Base-by-base conservation (phyloP, 2,797 vertebrate species). In the Aphelocoma californica region DNA sequence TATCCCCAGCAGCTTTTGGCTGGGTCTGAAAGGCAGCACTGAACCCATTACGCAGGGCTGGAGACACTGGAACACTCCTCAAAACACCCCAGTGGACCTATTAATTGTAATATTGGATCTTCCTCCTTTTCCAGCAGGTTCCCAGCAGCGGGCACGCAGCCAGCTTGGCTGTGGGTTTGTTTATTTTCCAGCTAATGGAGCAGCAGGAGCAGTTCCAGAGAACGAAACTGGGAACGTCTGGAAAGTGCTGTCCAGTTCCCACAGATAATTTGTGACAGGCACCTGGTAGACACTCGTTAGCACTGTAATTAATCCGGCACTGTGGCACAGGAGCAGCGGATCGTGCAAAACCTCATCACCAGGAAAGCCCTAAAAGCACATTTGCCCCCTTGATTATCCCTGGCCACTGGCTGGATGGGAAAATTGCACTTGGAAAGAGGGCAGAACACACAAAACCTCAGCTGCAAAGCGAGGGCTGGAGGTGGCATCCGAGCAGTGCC, bases 181-280 rank as follows among this genome's bases (percentile, higher is more conserved):
- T 97, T 95, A 34, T 92, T 95, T 96, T 93, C 86, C 92, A 92
- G 92, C 89, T 82, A 84, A 87, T 93, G 89, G 72, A 94, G 89
- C 84, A 83, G 92, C 72, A 93, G 87, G 74, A 95, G 81, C 83
- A 28, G 81, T 11, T 96, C 86, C 90, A 94, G 86, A 60, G 56
- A 67, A 77, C 74, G 81, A 18, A 85, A 36, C 34, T 16, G 81
- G 91, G 84, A 51, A 74, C 21, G 71, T 54, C 84, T 38, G 38
- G 40, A 14, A 45, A 80, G 75, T 2, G 24, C 56, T 61, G 84
- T 69, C 84, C 75, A 7, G 36, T 31, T 81, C 86, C 50, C 65
- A 5, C 12, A 18, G 92, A 17, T 56, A 13, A 74, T 82, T 69
- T 47, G 64, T 87, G 91, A 70, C 64, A 6, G 10, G 31, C 64